phyloP scores from a whole-genome alignment of 2,113 vertebrate species.

The Eurypyga helias region DNA sequence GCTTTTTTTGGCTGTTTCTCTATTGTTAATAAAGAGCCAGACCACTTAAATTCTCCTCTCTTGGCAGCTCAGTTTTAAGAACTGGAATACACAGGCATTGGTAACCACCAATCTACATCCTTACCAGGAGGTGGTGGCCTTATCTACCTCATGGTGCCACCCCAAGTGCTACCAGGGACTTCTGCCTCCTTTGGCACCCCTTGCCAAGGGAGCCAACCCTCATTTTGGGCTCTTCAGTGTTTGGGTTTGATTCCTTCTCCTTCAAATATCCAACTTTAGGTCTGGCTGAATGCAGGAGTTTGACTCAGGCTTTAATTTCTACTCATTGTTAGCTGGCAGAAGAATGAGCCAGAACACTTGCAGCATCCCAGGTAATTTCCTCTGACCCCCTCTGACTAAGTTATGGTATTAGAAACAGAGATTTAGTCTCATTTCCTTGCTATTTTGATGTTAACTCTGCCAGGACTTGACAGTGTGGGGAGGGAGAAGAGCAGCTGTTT shows the following conservation, averaged over 20 bases:
- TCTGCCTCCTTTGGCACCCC: not conserved
- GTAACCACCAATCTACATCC: not conserved
- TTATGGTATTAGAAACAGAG: not conserved
- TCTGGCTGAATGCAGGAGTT: not conserved
- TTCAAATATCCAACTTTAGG: not conserved
- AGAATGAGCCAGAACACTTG: not conserved
- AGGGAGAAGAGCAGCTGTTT: not conserved
- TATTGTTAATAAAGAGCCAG: not conserved
- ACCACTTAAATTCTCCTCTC: not conserved
- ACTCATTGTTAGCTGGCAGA: not conserved
- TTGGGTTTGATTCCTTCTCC: not conserved
- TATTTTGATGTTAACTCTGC: not conserved
- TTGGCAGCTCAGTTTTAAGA: not conserved
- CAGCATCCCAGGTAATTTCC: not conserved
- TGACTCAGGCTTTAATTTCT: not conserved
- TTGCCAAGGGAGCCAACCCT: not conserved
- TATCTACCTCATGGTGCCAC: not conserved
- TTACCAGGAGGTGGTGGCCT: not conserved
- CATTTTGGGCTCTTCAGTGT: not conserved
- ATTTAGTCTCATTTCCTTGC: not conserved
- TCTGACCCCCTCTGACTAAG: not conserved
- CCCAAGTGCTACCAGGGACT: not conserved
- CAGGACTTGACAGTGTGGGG: not conserved
- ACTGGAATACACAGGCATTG: not conserved
- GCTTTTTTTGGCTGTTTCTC: not conserved